Evolutionary conservation across 2,888 invertebrate genomes (phyloP).

Genomic region (Rhogogaster chlorosoma): DNA sequence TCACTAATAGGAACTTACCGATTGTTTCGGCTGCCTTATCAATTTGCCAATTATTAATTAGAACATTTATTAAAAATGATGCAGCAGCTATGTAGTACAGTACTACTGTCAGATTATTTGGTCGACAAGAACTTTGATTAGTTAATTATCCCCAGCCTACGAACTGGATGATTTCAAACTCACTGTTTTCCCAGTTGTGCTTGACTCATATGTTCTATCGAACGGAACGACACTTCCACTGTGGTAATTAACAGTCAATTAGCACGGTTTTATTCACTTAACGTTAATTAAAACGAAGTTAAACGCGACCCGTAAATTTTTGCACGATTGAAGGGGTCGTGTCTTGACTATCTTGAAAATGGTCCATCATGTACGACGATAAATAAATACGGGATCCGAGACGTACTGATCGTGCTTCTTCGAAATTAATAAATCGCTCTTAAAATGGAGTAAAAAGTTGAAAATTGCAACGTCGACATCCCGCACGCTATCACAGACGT

Average conservation of each 20-base stretch:
- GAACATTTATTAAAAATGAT: not conserved
- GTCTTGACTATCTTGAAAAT: not conserved
- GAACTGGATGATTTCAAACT: not conserved
- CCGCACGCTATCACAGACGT: slow-evolving; percentile 33
- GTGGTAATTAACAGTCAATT: not conserved
- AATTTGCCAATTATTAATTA: not conserved
- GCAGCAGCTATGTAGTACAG: not conserved
- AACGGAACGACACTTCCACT: not conserved
- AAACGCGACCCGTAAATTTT: not conserved
- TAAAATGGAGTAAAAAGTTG: not conserved
- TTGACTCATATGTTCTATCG: not conserved
- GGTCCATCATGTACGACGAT: not conserved
- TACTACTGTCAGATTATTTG: not conserved
- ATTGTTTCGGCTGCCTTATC: not conserved
- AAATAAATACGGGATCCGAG: not conserved
- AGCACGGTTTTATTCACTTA: not conserved
- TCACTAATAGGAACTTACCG: not conserved
- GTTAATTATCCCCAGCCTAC: not conserved
- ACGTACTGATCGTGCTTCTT: not conserved
- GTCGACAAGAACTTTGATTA: not conserved
- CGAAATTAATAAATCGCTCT: not conserved
- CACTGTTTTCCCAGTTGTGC: not conserved
- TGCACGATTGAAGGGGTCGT: not conserved
- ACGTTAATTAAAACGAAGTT: not conserved
- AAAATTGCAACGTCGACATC: not conserved